Conservation (phyloP, 1,140 invertebrate species). For the Cataglyphis hispanica region DNA sequence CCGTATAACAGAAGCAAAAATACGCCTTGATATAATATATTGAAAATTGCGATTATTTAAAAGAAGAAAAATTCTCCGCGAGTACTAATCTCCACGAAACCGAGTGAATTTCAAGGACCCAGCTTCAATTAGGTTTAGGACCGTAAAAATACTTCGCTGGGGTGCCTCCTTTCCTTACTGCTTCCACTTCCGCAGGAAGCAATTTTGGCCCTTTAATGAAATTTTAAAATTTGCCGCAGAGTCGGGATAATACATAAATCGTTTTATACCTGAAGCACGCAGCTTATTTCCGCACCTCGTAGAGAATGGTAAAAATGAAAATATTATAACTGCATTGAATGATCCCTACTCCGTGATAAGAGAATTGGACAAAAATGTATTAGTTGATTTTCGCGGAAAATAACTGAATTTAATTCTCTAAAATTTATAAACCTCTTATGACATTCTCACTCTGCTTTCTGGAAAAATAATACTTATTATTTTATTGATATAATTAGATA, state of each 20-base stretch:
- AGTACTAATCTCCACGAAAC: slow-evolving; percentile 60
- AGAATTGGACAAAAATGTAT: slow-evolving; percentile 15
- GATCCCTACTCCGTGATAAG: neutral
- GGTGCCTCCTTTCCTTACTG: slow-evolving; percentile 31
- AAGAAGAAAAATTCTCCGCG: slow-evolving; percentile 47
- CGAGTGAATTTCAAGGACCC: slow-evolving; percentile 68
- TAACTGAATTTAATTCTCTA: neutral
- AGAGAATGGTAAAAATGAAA: slow-evolving; percentile 18
- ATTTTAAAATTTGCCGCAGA: slow-evolving; percentile 76
- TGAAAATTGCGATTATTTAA: slow-evolving; percentile 64
- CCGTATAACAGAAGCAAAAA: neutral
- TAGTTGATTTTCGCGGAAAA: neutral
- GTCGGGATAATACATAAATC: slow-evolving; percentile 66
- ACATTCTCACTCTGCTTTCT: neutral
- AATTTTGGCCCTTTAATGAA: slow-evolving; percentile 78
- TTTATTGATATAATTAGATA: neutral
- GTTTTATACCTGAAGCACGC: slow-evolving; percentile 48
- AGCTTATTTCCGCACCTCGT: slow-evolving; percentile 62
- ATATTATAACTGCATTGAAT: slow-evolving; percentile 30
- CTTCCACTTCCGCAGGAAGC: slow-evolving; percentile 71
- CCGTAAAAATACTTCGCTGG: slow-evolving; percentile 73
- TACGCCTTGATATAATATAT: neutral
- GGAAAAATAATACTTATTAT: neutral
- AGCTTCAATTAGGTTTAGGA: slow-evolving; percentile 79
- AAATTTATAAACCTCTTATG: neutral